phyloP scores from a whole-genome alignment of 1,140 invertebrate species.

The Drosophila aff. region DNA sequence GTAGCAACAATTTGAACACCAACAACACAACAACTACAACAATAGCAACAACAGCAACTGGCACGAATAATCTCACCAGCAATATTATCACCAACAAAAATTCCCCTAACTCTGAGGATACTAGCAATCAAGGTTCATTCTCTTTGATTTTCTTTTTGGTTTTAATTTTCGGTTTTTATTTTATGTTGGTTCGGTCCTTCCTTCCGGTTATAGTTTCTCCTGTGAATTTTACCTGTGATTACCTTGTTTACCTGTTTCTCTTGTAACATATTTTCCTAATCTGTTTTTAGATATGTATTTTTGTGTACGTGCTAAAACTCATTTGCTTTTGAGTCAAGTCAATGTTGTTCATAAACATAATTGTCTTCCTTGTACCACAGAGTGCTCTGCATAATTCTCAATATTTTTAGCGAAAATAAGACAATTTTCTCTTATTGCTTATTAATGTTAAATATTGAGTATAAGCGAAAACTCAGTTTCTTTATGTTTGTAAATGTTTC shows the following conservation, averaged over 20 bases:
- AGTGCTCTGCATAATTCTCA: neutral
- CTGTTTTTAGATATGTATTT: conserved; percentile 13
- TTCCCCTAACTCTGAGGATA: conserved; percentile 83
- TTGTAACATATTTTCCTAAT: conserved; percentile 20
- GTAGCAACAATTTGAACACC: conserved; percentile 64
- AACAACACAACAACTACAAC: conserved; percentile 58
- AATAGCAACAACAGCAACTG: conserved; percentile 60
- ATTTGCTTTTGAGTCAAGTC: conserved; percentile 6
- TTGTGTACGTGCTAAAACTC: conserved; percentile 5
- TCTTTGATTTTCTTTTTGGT: conserved; percentile 62
- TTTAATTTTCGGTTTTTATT: conserved; percentile 38
- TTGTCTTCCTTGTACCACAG: too few species aligned
- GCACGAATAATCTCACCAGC: conserved; percentile 75
- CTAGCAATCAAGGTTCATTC: conserved; percentile 84
- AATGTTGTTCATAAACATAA: too few species aligned
- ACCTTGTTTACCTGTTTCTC: neutral
- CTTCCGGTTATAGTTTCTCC: conserved; percentile 16
- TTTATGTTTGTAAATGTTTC: neutral
- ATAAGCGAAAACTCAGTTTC: neutral
- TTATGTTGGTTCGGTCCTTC: conserved; percentile 16
- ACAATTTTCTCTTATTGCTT: neutral
- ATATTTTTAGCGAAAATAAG: neutral
- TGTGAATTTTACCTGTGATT: conserved; percentile 12
- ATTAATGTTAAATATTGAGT: neutral
- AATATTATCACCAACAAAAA: conserved; percentile 82